A percentile compares a stretch with the other conserved stretches of the same genome.
Evolutionary conservation across 2,797 vertebrate species (phyloP).

Genomic region (Calcarius lapponicus): DNA sequence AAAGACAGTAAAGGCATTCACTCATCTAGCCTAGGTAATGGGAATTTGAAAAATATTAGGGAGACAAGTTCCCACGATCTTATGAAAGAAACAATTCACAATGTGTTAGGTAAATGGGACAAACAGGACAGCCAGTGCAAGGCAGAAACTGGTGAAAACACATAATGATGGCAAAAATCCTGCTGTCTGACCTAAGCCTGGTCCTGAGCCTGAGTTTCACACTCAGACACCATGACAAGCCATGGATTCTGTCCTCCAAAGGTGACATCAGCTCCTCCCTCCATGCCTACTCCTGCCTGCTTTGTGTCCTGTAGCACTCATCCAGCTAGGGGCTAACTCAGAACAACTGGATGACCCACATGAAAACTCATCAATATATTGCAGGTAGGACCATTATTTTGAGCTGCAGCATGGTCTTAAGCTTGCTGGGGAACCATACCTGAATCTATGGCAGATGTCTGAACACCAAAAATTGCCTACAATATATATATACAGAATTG

Average conservation of each 20-base stretch:
- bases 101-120: accelerated
- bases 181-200: neutral
- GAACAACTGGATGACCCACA: neutral
- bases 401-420: neutral
- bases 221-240: accelerated
- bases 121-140: neutral
- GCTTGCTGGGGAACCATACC: neutral
- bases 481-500: neutral
- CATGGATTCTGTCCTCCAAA: accelerated
- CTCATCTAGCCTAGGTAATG: neutral
- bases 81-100: conserved; percentile 8
- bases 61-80: neutral
- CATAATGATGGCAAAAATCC: neutral
- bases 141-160: neutral
- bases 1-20: neutral
- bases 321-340: neutral
- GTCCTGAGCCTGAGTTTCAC: neutral
- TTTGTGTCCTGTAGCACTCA: neutral
- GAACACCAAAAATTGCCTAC: neutral
- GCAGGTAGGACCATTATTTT: neutral
- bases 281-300: neutral
- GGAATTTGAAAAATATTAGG: neutral
- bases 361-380: neutral
- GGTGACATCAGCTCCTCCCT: accelerated
- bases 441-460: neutral